Evolutionary conservation across 2,888 invertebrate genomes (phyloP).

Genomic region (Himalopsyche japonica): DNA sequence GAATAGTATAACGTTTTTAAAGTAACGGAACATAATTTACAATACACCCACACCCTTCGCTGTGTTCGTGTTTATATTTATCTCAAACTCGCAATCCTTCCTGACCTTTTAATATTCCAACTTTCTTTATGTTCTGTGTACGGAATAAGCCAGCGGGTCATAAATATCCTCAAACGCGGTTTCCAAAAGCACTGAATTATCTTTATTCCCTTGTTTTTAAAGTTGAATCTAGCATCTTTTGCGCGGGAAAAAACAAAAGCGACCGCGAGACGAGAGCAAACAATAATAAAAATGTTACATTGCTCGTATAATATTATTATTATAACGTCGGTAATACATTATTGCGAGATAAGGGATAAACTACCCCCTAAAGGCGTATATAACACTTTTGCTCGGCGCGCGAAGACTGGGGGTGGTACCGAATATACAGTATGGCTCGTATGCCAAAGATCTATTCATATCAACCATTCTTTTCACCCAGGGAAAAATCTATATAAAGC

Average conservation of each 20-base stretch:
- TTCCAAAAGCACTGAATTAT: slow-evolving; percentile 39
- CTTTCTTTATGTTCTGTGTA: neutral
- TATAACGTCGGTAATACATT: slow-evolving; percentile 53
- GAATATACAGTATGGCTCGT: neutral
- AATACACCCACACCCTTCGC: neutral
- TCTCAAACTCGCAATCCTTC: neutral
- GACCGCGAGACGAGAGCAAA: slow-evolving; percentile 13
- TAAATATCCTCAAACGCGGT: slow-evolving; percentile 42
- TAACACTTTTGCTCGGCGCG: slow-evolving; percentile 37
- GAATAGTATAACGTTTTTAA: no score
- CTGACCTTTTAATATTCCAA: neutral
- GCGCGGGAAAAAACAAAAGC: slow-evolving; percentile 26
- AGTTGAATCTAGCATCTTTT: slow-evolving; percentile 41
- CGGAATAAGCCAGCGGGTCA: slow-evolving; percentile 33
- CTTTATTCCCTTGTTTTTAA: slow-evolving; percentile 49
- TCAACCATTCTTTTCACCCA: no score
- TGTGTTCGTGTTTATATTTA: neutral
- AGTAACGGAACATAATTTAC: neutral
- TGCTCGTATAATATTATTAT: slow-evolving; percentile 60
- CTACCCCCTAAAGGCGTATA: slow-evolving; percentile 58
- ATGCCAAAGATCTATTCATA: neutral
- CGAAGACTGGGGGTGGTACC: neutral
- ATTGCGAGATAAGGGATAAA: slow-evolving; percentile 61
- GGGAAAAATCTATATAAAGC: no score
- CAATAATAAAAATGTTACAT: slow-evolving; percentile 65